phyloP scores from a whole-genome alignment of 2,113 vertebrate genomes.

The Sprattus sprattus region DNA sequence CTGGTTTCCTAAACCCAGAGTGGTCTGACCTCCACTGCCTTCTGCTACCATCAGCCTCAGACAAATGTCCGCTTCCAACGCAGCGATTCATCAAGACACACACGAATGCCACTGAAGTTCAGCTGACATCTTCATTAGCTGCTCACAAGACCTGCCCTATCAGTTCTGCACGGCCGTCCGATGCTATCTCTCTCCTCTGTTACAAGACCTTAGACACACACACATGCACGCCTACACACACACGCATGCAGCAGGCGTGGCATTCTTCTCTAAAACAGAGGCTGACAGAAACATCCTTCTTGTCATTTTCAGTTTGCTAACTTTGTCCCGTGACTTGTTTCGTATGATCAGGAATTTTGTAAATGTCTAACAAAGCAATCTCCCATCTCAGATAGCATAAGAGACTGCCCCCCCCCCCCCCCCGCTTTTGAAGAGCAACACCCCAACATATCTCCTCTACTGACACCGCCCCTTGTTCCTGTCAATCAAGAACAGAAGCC shows the following conservation, averaged over 20 bases:
- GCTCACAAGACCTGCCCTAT: conserved; percentile 5
- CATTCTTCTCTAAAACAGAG: neutral
- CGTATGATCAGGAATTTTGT: neutral
- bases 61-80: conserved; percentile 34
- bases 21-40: neutral
- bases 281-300: neutral
- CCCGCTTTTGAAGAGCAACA: neutral
- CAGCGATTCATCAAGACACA: conserved; percentile 19
- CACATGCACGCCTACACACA: conserved; percentile 18
- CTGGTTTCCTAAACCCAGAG: neutral
- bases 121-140: conserved; percentile 14
- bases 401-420: too few relatives aligned
- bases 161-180: neutral
- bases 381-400: neutral
- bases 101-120: conserved; percentile 18
- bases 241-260: too few relatives aligned
- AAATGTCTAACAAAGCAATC: conserved; percentile 33
- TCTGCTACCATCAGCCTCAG: neutral
- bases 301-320: neutral
- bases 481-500: conserved; percentile 28
- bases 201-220: neutral
- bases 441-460: neutral
- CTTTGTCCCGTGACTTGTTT: neutral
- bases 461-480: neutral
- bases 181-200: neutral